Conservation (phyloP, 2,113 vertebrate species). For the Gracilinanus agilis region DNA sequence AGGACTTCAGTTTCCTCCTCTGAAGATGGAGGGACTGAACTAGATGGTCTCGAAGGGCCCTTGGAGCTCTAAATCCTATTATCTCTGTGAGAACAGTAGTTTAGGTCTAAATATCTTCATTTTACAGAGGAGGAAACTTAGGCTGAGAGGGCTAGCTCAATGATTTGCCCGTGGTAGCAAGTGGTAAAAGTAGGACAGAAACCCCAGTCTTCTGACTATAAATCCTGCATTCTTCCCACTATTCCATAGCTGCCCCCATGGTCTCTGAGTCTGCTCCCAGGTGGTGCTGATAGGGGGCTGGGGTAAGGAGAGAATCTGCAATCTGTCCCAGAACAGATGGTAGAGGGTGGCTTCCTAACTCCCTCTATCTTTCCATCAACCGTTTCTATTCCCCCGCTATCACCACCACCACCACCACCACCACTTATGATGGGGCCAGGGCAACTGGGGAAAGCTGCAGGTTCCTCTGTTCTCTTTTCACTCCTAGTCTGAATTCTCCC, state of each 20-base stretch:
- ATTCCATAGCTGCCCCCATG: neutral
- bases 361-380: neutral
- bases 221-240: neutral
- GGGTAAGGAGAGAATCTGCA: neutral
- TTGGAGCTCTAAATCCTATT: neutral
- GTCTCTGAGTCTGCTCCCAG: neutral
- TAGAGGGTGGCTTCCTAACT: neutral
- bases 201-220: neutral
- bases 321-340: conserved; percentile 3
- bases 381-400: neutral
- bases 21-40: neutral
- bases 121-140: neutral
- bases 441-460: neutral
- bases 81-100: neutral
- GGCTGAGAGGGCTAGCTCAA: neutral
- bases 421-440: neutral
- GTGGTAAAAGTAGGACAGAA: neutral
- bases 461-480: neutral
- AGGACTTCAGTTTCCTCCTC: neutral
- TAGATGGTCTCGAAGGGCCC: neutral
- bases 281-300: neutral
- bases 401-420: too few species aligned
- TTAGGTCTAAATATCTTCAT: neutral
- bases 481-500: neutral
- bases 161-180: neutral